Percentiles rank a stretch among this genome's conserved stretches.
Evolutionary conservation across 2,888 invertebrate species (phyloP).

Genomic region (Tipula unca): DNA sequence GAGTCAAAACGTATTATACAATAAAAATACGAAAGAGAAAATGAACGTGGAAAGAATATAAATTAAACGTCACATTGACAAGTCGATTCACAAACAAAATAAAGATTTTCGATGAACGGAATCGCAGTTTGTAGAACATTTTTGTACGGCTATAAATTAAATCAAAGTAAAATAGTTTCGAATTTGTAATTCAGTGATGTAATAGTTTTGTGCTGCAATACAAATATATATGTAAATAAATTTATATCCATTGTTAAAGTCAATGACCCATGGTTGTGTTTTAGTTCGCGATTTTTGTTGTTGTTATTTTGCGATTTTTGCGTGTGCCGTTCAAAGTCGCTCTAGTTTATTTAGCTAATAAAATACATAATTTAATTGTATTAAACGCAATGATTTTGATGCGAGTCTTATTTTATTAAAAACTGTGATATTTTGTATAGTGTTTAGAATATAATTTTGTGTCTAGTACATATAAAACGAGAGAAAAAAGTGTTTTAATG

Average conservation of each 20-base stretch:
- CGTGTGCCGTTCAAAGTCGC: neutral
- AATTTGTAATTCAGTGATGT: neutral
- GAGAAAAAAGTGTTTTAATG: neutral
- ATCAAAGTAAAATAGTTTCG: neutral
- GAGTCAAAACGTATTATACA: neutral
- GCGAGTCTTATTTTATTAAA: neutral
- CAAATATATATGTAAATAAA: too few species aligned
- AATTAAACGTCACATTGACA: neutral
- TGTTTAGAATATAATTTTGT: neutral
- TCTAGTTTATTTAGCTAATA: neutral
- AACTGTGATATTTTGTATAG: neutral
- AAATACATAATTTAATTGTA: neutral
- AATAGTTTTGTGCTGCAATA: neutral
- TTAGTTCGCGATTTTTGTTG: neutral
- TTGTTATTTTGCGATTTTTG: neutral
- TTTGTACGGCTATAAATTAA: neutral
- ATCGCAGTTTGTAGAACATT: neutral
- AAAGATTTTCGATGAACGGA: neutral
- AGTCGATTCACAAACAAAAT: neutral
- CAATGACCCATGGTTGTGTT: neutral
- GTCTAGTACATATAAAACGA: neutral
- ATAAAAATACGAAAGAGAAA: neutral
- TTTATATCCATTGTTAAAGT: neutral
- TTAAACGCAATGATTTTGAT: neutral
- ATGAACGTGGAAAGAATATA: neutral